Percentiles rank a stretch among this genome's conserved stretches.
These are phyloP conservation scores for Helicoverpa zea DNA, from an alignment of 1,140 invertebrate genomes.

Conservation along the genomic window DNA sequence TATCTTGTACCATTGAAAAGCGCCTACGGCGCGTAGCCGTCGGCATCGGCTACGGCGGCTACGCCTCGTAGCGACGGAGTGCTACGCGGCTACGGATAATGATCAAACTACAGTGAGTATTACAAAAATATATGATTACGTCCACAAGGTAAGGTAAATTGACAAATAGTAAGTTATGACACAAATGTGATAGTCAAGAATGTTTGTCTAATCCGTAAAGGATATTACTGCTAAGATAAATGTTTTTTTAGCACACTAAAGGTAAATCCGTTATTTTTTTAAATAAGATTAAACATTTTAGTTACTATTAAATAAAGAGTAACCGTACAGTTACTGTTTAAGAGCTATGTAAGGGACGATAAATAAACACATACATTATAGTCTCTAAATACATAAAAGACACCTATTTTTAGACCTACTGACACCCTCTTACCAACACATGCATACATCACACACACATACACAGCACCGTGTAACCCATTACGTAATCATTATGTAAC, in stretches of 20 bases:
- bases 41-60: slow-evolving; percentile 23
- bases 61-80: slow-evolving; percentile 5
- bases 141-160: no score
- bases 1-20: not conserved
- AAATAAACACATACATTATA: not conserved
- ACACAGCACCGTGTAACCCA: not conserved
- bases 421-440: not conserved
- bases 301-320: no score
- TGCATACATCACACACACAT: slow-evolving; percentile 4
- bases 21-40: slow-evolving; percentile 32
- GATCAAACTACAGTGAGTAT: not conserved
- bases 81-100: not conserved
- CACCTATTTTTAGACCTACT: not conserved
- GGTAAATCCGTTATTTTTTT: no score
- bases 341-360: no score
- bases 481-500: slow-evolving; percentile 51
- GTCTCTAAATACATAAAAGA: not conserved
- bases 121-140: no score
- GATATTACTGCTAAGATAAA: no score
- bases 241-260: no score
- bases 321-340: no score
- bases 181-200: no score
- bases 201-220: no score
- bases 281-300: no score
- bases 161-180: no score